Percentiles rank a stretch among this genome's conserved stretches.
Conservation (phyloP, 2,797 vertebrate species). For the Periophthalmus magnuspinnatus region DNA sequence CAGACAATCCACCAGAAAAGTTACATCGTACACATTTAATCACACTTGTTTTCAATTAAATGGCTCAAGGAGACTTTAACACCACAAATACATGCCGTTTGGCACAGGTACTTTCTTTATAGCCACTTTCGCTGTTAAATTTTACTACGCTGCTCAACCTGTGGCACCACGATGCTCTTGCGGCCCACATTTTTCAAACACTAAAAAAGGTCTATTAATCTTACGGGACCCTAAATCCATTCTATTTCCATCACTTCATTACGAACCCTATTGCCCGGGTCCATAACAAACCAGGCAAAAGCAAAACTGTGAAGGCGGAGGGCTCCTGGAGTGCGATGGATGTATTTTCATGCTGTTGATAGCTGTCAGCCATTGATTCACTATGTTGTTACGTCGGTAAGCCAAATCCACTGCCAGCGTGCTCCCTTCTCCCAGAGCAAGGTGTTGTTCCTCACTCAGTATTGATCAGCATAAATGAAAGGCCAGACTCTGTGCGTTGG, state of each 20-base stretch:
- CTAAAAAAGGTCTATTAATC: conserved; percentile 21
- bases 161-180: neutral
- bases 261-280: conserved; percentile 1
- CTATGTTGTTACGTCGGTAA: conserved; percentile 39
- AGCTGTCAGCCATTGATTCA: conserved; percentile 50
- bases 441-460: conserved; percentile 50
- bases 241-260: conserved; percentile 19
- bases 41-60: too few species aligned
- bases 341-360: conserved; percentile 29
- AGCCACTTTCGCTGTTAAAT: too few species aligned
- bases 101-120: too few species aligned
- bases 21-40: too few species aligned
- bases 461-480: conserved; percentile 61
- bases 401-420: conserved; percentile 35
- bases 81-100: too few species aligned
- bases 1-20: too few species aligned
- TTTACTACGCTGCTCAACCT: neutral
- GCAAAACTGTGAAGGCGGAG: conserved; percentile 4
- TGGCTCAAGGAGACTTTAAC: too few species aligned
- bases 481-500: conserved; percentile 25
- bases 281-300: conserved; percentile 4
- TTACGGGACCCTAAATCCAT: conserved; percentile 1
- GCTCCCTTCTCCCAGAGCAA: conserved; percentile 17
- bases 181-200: neutral
- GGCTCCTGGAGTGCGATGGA: conserved; percentile 16